These are phyloP conservation scores for Onychomys leucogaster DNA, from an alignment of 2,797 vertebrate genomes.

Conservation along the genomic window DNA sequence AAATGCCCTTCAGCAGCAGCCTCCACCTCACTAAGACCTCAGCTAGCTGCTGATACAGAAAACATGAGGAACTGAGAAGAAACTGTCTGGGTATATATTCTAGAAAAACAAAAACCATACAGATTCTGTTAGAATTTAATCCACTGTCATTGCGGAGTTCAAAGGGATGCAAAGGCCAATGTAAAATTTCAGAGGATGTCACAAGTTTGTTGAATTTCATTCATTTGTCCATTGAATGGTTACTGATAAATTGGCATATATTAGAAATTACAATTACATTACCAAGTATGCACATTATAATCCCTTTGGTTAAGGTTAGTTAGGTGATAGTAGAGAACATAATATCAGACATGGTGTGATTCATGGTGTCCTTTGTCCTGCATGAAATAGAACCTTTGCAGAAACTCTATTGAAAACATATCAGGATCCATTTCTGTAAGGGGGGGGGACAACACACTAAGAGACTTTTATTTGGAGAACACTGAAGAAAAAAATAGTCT, in stretches of 20 bases:
- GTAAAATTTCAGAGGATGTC: constrained; percentile 30
- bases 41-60: constrained; percentile 22
- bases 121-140: constrained; percentile 53
- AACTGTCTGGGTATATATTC: neutral
- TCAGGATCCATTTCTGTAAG: neutral
- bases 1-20: constrained; percentile 1
- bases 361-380: neutral
- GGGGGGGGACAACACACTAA: neutral
- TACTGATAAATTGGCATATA: neutral
- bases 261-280: constrained; percentile 10
- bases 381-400: neutral
- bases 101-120: constrained; percentile 17
- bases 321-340: constrained; percentile 4
- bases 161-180: neutral
- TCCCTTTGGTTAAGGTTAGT: neutral
- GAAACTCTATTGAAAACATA: constrained; percentile 12
- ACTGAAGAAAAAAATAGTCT: constrained; percentile 17
- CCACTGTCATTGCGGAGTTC: neutral
- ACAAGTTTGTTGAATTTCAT: constrained; percentile 30
- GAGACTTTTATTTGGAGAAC: neutral
- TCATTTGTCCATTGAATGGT: constrained; percentile 36
- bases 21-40: constrained; percentile 54
- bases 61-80: neutral
- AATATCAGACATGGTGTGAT: neutral
- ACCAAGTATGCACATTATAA: constrained; percentile 32